These are phyloP conservation scores for Bombyx huttoni DNA, from an alignment of 2,888 invertebrate genomes.

Conservation along the genomic window DNA sequence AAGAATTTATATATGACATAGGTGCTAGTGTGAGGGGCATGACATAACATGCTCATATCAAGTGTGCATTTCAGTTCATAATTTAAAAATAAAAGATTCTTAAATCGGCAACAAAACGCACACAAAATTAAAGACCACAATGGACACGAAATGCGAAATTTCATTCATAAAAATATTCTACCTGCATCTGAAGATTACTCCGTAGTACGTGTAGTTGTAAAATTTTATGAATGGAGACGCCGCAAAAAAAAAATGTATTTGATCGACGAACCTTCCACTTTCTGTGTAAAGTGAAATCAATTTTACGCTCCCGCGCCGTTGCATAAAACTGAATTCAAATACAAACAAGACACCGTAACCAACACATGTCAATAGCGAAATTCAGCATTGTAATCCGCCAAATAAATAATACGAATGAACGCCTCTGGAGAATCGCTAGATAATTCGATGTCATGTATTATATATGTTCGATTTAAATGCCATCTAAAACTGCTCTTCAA, in stretches of 20 bases:
- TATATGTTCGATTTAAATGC: neutral
- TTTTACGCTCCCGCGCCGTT: constrained; percentile 59
- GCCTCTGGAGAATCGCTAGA: constrained; percentile 48
- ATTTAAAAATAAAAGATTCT: too few relatives aligned
- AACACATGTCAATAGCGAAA: constrained; percentile 23
- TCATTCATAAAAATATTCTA: constrained; percentile 39
- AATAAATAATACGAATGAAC: constrained; percentile 54
- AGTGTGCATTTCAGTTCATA: too few relatives aligned
- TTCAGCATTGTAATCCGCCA: constrained; percentile 33
- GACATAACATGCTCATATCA: too few relatives aligned
- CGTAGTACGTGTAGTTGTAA: constrained; percentile 49
- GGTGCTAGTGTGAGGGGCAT: too few relatives aligned
- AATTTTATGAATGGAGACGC: constrained; percentile 41
- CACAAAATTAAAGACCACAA: neutral
- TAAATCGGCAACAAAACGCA: neutral
- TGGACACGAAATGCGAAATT: neutral
- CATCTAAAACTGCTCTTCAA: neutral
- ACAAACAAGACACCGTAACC: constrained; percentile 34
- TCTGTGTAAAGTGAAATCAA: constrained; percentile 43
- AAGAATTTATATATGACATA: too few relatives aligned
- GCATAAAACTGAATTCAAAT: constrained; percentile 57
- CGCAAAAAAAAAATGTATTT: constrained; percentile 23
- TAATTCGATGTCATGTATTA: constrained; percentile 17
- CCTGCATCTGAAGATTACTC: constrained; percentile 27
- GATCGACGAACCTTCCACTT: constrained; percentile 43